A percentile compares a stretch with the other conserved stretches of the same genome.
These are phyloP conservation scores for Myrmecophaga tridactyla DNA, from an alignment of 2,113 vertebrate genomes.

Conservation along the genomic window DNA sequence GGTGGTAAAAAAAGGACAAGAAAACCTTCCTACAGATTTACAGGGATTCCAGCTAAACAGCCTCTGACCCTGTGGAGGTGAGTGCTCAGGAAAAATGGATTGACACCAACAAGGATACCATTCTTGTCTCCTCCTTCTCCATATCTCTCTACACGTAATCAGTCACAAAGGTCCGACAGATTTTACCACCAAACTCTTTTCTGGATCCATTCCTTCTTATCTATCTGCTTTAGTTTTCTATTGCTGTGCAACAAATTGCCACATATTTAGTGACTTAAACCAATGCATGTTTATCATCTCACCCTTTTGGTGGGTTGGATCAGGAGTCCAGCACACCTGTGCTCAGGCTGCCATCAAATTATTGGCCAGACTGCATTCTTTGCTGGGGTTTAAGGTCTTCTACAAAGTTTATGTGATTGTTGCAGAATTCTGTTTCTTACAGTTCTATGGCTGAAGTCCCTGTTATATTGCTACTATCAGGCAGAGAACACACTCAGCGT, in stretches of 20 bases:
- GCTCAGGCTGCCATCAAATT: neutral
- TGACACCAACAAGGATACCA: no score
- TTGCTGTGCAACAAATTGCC: neutral
- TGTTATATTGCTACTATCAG: neutral
- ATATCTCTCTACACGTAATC: neutral
- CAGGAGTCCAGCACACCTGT: neutral
- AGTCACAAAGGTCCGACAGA: neutral
- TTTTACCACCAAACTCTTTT: neutral
- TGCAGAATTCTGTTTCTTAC: neutral
- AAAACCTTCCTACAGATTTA: neutral
- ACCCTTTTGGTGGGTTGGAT: neutral
- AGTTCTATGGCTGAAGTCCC: neutral
- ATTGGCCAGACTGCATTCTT: neutral
- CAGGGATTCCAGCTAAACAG: neutral
- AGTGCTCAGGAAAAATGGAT: neutral
- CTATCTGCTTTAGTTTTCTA: neutral
- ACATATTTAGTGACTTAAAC: neutral
- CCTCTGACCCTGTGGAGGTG: neutral
- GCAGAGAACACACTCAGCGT: neutral
- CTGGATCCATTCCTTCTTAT: neutral
- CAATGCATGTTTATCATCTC: neutral
- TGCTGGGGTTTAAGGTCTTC: neutral
- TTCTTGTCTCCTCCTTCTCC: no score
- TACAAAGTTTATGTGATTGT: neutral
- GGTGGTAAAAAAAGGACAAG: neutral